Evolutionary conservation across 1,140 invertebrate genomes (phyloP).

Genomic region (Drosophila prosaltans): DNA sequence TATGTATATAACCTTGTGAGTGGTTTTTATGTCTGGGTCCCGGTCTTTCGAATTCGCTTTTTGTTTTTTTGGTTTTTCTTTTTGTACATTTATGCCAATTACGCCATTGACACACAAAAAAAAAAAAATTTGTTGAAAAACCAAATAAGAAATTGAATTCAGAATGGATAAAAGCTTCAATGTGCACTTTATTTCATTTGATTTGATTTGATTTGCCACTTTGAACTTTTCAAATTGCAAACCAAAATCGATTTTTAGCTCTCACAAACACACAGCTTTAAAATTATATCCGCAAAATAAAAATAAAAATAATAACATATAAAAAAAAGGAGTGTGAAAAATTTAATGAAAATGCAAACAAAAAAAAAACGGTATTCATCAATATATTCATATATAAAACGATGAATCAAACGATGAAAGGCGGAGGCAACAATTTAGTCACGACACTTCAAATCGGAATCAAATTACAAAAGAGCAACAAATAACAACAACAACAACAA

Average conservation of each 20-base stretch:
- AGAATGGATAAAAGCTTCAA: neutral
- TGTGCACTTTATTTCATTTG: neutral
- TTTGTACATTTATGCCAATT: constrained; percentile 1
- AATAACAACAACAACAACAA: too few species aligned
- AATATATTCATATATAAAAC: constrained; percentile 6
- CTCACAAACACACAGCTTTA: neutral
- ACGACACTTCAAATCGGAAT: constrained; percentile 6
- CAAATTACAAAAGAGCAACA: neutral
- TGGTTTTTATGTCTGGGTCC: neutral
- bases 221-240: constrained; percentile 1
- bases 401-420: neutral
- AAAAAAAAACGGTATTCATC: neutral
- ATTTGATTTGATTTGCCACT: constrained; percentile 1
- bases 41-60: neutral
- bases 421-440: constrained; percentile 7
- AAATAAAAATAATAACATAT: neutral
- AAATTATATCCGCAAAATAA: neutral
- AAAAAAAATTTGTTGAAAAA: neutral
- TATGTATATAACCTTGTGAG: neutral
- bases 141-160: constrained; percentile 6
- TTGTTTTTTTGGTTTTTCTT: neutral
- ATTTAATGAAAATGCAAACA: neutral
- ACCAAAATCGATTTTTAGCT: neutral
- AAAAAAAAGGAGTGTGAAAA: neutral
- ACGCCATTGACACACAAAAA: constrained; percentile 3